These are phyloP conservation scores for Oreochromis niloticus DNA, from an alignment of 2,113 vertebrate genomes.

Conservation along the genomic window DNA sequence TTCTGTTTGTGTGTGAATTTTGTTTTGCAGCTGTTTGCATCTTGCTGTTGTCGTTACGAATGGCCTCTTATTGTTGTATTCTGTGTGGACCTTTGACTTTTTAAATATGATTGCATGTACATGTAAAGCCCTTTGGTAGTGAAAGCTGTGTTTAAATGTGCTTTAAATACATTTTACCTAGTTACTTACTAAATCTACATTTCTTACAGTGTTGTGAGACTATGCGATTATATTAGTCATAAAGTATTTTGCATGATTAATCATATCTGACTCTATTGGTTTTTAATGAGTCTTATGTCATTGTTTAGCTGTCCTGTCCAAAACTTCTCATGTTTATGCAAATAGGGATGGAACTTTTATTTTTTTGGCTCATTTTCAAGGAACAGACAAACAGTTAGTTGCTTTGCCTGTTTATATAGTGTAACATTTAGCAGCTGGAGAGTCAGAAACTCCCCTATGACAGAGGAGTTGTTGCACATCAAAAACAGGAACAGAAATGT, in stretches of 20 bases:
- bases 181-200: not conserved
- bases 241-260: not conserved
- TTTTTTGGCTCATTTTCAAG: not conserved
- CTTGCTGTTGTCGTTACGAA: not conserved
- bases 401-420: not conserved
- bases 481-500: not conserved
- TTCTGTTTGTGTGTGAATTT: not conserved
- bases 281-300: not conserved
- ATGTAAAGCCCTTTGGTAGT: not conserved
- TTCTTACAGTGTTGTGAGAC: not conserved
- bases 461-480: not conserved
- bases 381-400: not conserved
- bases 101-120: accelerated
- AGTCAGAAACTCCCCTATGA: not conserved
- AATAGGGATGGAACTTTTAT: not conserved
- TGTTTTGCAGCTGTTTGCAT: not conserved
- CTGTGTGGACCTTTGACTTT: not conserved
- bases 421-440: not conserved
- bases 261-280: not conserved
- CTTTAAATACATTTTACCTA: not conserved
- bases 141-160: not conserved
- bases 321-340: not conserved
- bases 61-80: not conserved
- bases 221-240: not conserved
- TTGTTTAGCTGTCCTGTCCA: not conserved